Evolutionary conservation across 2,113 vertebrate genomes (phyloP).

Genomic region (Sardina pilchardus): DNA sequence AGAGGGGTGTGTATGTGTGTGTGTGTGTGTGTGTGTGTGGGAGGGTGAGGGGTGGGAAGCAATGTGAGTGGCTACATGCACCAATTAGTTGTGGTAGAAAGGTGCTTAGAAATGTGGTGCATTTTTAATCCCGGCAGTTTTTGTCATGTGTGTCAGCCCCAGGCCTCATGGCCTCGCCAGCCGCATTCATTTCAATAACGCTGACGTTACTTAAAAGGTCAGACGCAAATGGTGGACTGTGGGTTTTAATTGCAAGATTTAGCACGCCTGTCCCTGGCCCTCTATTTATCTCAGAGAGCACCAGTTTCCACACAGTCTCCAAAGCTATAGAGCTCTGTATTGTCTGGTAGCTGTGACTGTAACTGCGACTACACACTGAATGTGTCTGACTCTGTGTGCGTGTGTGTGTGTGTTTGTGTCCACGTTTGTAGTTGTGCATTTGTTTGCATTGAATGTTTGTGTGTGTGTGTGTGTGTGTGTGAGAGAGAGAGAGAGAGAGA

Average conservation of each 20-base stretch:
- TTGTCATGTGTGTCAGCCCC: constrained; percentile 37
- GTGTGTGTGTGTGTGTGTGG: background rate
- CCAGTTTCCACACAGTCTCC: background rate
- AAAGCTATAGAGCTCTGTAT: background rate
- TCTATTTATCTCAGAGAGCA: background rate
- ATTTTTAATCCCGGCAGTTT: constrained; percentile 11
- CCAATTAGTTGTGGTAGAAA: constrained; percentile 45
- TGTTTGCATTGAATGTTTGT: background rate
- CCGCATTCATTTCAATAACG: constrained; percentile 54
- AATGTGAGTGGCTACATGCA: constrained; percentile 1
- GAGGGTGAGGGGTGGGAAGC: background rate
- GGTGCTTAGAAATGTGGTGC: constrained; percentile 28
- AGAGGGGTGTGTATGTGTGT: background rate
- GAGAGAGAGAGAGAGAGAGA: too few species aligned
- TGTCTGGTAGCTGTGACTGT: background rate
- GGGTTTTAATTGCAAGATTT: constrained; percentile 54
- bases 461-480: background rate
- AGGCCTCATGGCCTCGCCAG: constrained; percentile 48
- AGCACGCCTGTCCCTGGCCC: constrained; percentile 26
- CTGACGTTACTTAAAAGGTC: constrained; percentile 63
- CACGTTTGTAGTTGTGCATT: background rate
- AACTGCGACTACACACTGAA: background rate
- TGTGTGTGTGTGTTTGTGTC: constrained; percentile 28
- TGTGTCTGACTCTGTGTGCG: background rate
- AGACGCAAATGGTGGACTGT: constrained; percentile 61